phyloP scores from a whole-genome alignment of 2,797 vertebrate species.

The Chiloscyllium punctatum region DNA sequence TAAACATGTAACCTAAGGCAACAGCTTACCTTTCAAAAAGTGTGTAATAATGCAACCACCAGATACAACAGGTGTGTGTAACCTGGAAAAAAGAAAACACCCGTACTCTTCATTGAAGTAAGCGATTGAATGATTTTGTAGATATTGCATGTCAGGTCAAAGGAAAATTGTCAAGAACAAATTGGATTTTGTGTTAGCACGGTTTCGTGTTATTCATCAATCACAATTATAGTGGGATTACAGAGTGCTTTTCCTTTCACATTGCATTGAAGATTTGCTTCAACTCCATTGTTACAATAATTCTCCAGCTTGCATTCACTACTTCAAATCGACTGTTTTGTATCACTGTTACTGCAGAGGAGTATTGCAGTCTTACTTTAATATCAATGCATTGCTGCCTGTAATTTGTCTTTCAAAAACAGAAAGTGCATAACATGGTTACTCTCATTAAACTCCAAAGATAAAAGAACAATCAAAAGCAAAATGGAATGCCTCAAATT shows the following conservation, averaged over 20 bases:
- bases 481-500: background rate
- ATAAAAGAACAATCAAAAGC: background rate
- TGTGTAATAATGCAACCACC: background rate
- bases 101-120: background rate
- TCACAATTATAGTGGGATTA: conserved; percentile 16
- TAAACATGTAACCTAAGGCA: background rate
- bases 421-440: background rate
- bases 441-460: background rate
- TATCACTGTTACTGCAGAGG: background rate
- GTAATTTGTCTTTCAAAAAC: conserved; percentile 5
- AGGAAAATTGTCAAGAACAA: conserved; percentile 4
- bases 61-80: background rate
- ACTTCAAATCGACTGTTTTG: background rate
- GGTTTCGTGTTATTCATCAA: background rate
- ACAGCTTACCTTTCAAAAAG: background rate
- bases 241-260: background rate
- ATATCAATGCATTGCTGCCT: background rate
- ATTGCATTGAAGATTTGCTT: background rate
- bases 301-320: background rate
- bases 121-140: background rate
- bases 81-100: background rate
- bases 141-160: conserved; percentile 13
- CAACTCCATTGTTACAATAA: background rate
- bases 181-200: conserved; percentile 4
- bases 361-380: background rate